Conservation (phyloP, 1,140 invertebrate species). For the Stegodyphus dumicola region DNA sequence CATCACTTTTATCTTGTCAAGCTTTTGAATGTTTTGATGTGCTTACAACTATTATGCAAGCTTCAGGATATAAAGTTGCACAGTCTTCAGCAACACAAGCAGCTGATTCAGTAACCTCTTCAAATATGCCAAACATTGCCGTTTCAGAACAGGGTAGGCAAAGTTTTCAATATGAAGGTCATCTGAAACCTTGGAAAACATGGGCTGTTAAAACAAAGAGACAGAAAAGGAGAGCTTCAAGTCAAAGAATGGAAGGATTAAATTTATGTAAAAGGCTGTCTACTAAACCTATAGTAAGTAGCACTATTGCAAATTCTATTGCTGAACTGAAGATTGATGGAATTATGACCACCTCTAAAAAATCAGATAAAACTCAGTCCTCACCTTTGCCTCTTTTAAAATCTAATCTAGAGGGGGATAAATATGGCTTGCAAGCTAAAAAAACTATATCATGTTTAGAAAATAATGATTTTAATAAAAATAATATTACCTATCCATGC, state of each 20-base stretch:
- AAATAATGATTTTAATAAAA: too few species aligned
- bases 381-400: not conserved
- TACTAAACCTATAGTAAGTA: conserved; percentile 46
- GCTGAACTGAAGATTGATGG: conserved; percentile 22
- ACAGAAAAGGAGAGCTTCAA: not conserved
- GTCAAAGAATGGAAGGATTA: conserved; percentile 20
- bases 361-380: not conserved
- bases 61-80: conserved; percentile 47
- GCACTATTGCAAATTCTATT: conserved; percentile 42
- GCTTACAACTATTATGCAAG: conserved; percentile 41
- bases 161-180: too few species aligned
- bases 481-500: too few species aligned
- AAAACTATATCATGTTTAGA: not conserved
- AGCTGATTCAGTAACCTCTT: not conserved
- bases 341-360: not conserved
- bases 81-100: not conserved
- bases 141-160: not conserved
- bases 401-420: not conserved
- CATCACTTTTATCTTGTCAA: conserved; percentile 37
- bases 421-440: not conserved
- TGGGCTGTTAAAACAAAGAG: conserved; percentile 3
- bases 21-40: conserved; percentile 51
- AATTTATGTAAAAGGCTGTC: conserved; percentile 27
- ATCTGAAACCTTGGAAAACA: not conserved
- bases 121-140: conserved; percentile 12